A percentile compares a stretch with the other conserved stretches of the same genome.
phyloP scores from a whole-genome alignment of 2,113 vertebrate genomes.

The Burhinus oedicnemus region DNA sequence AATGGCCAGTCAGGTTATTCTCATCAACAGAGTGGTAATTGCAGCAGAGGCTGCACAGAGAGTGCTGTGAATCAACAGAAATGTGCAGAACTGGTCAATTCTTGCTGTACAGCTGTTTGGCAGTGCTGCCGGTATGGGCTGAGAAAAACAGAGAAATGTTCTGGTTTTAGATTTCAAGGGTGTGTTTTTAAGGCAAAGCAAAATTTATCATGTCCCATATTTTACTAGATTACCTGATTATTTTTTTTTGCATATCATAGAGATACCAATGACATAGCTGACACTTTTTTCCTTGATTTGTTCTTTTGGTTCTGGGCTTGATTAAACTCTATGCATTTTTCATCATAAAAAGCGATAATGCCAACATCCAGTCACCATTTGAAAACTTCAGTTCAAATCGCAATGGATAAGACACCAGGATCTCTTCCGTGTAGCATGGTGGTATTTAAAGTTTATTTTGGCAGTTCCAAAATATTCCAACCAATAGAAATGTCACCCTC shows the following conservation, averaged over 20 bases:
- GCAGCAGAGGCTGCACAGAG: neutral
- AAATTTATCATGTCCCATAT: neutral
- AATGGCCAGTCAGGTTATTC: neutral
- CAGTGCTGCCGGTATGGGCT: neutral
- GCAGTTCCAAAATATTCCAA: neutral
- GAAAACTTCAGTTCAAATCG: neutral
- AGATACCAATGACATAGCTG: neutral
- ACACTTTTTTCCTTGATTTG: neutral
- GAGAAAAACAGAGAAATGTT: neutral
- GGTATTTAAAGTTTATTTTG: neutral
- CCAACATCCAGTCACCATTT: neutral
- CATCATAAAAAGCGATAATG: neutral
- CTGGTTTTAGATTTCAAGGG: neutral
- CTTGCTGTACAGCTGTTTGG: neutral
- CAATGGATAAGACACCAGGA: neutral
- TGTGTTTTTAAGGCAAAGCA: neutral
- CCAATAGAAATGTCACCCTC: neutral
- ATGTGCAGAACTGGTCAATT: neutral
- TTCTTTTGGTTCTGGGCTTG: neutral
- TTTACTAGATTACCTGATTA: neutral
- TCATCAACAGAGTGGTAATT: neutral
- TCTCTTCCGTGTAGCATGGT: neutral
- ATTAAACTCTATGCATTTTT: neutral
- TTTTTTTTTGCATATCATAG: neutral
- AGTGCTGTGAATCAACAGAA: neutral